Evolutionary conservation across 2,888 invertebrate species (phyloP).

Genomic region (Ormyrus thymus): DNA sequence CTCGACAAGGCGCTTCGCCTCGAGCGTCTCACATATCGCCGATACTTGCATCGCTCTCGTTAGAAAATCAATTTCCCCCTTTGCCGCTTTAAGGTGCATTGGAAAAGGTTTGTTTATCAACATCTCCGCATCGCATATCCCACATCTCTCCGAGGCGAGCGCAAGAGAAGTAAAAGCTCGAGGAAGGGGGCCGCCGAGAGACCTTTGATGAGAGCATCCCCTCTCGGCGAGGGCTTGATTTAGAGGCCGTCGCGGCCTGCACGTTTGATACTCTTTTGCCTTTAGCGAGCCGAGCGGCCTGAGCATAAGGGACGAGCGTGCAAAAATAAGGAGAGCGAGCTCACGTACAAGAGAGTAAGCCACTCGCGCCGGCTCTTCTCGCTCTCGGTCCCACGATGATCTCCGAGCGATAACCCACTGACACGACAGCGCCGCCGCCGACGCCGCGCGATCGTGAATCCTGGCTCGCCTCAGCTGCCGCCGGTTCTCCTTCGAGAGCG

Average conservation of each 20-base stretch:
- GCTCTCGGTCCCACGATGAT: conserved; percentile 61
- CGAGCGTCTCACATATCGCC: neutral
- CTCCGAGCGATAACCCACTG: conserved; percentile 64
- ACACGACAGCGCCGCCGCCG: conserved; percentile 47
- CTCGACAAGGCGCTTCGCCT: neutral
- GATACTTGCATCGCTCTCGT: neutral
- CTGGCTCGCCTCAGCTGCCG: neutral
- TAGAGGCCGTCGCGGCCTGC: conserved; percentile 21
- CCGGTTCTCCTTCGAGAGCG: neutral
- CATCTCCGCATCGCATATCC: conserved; percentile 41
- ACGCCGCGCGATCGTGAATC: conserved; percentile 48
- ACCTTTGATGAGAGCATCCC: conserved; percentile 30
- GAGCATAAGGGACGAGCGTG: conserved; percentile 22
- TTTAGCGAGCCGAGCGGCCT: neutral
- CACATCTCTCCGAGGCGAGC: neutral
- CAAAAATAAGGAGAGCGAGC: conserved; percentile 37
- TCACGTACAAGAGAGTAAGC: neutral
- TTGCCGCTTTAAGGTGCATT: neutral
- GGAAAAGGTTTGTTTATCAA: conserved; percentile 35
- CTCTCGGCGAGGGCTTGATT: conserved; percentile 34
- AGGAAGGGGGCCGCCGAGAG: neutral
- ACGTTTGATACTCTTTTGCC: conserved; percentile 37
- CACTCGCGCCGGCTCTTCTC: neutral
- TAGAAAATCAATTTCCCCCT: conserved; percentile 24
- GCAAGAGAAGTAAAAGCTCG: neutral